Evolutionary conservation across 2,888 invertebrate genomes (phyloP), one percentile per base, ranked within the genome.

Genomic region (Lepidocyrtinus sp.): DNA sequence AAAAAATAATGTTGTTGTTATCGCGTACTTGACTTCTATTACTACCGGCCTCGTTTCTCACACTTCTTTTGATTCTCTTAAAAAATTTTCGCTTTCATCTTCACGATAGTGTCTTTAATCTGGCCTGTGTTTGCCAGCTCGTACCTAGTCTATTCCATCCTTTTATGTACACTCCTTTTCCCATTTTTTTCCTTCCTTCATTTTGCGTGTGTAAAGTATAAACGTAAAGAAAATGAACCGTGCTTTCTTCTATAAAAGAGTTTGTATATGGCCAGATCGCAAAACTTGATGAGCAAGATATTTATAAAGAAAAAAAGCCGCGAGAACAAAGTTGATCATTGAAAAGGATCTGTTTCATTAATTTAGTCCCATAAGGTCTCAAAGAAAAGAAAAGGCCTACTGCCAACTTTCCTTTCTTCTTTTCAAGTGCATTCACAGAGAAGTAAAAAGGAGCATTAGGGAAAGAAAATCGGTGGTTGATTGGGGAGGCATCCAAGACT

Each of bases 281-380:
- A 59, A 59, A n/a, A 21, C 59, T 50, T 50, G 50, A 50, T 50
- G 50, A n/a, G 27, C 50, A 64, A 76, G 46, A n/a, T 68, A 72
- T 9, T 5, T 59, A 71, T 3, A 59, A 59, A 59, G 17, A 50
- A 46, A n/a, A 24, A 77, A 68, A 36, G 73, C 68, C 68, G 24
- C 17, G n/a, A 73, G 79, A 59, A 59, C 45, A 73, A 79, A 74
- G 46, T 45, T 79, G 79, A 79, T 74, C 79, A 63, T 36, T 19
- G 65, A 70, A 69, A 79, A 69, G 59, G 79, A 74, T 69, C 73
- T 73, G 72, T 78, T 59, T 74, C 79, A 79, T 79, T 79, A 79
- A 79, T 79, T 79, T 79, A 74, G 69, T 74, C 73, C 64, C 73
- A 63, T 67, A 68, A 36, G 77, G 72, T 67, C 59, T 17, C 50